These are phyloP conservation scores for Melipona bicolor DNA, from an alignment of 2,888 invertebrate species.

Conservation along the genomic window DNA sequence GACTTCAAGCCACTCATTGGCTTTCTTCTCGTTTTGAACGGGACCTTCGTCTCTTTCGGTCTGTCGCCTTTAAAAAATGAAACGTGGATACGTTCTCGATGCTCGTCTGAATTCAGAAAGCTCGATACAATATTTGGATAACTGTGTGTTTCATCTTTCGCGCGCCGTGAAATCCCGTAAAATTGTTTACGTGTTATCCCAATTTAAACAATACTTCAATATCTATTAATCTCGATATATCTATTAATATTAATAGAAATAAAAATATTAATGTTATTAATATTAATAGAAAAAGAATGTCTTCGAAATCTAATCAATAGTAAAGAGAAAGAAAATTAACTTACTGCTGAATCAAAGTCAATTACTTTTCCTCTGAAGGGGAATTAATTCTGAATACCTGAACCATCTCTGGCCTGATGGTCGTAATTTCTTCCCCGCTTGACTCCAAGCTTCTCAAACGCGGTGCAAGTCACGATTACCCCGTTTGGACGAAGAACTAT, in stretches of 20 bases:
- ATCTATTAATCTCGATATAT: no score
- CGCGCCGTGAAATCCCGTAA: no score
- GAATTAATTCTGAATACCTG: neutral
- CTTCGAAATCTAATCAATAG: no score
- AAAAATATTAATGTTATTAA: no score
- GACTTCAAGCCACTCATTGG: conserved; percentile 14
- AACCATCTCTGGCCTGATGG: neutral
- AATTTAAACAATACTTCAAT: no score
- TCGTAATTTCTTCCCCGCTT: neutral
- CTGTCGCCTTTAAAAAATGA: conserved; percentile 35
- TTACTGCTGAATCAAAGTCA: no score
- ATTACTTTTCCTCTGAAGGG: neutral
- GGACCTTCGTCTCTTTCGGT: neutral
- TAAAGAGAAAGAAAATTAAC: no score
- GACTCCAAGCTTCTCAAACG: conserved; percentile 50
- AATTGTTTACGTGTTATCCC: no score
- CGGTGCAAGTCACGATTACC: conserved; percentile 72
- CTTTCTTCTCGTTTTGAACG: conserved; percentile 20
- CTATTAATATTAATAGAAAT: no score
- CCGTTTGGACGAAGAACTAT: conserved; percentile 77
- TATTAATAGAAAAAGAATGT: no score
- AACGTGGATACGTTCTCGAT: neutral
- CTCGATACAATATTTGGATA: neutral
- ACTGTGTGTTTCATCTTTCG: no score
- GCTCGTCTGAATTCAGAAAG: neutral